Evolutionary conservation across 2,888 invertebrate species (phyloP).

Genomic region (Coelinius sp.): DNA sequence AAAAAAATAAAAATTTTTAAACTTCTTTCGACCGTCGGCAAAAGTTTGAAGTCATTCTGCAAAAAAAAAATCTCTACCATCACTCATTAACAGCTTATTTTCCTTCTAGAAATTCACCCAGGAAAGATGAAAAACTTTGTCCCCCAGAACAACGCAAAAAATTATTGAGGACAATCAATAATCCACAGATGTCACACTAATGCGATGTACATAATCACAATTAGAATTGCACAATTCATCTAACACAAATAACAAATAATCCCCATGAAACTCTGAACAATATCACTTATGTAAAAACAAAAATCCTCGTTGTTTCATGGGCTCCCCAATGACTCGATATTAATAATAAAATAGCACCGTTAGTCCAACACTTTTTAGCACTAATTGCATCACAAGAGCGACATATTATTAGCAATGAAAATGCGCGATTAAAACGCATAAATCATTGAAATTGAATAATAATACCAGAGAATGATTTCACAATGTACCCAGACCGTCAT

Average conservation of each 20-base stretch:
- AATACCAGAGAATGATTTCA: neutral
- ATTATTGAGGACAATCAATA: conserved; percentile 11
- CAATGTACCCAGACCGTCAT: neutral
- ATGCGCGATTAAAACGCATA: neutral
- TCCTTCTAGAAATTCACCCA: neutral
- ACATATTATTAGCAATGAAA: neutral
- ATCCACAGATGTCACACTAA: conserved; percentile 17
- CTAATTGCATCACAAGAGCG: neutral
- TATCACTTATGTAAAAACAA: neutral
- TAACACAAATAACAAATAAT: neutral
- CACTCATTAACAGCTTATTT: neutral
- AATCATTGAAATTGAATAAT: neutral
- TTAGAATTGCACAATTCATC: neutral
- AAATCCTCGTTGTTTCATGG: neutral
- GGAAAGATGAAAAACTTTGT: neutral
- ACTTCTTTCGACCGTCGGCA: conserved; percentile 1
- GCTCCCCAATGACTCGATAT: neutral
- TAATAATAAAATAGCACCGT: neutral
- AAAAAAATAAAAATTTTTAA: neutral
- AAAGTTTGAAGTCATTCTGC: neutral
- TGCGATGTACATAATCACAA: neutral
- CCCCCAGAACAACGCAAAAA: neutral
- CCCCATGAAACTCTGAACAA: neutral
- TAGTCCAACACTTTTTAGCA: neutral
- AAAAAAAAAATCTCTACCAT: neutral